Conservation (phyloP, 2,113 vertebrate species). For the Dromaius novaehollandiae region DNA sequence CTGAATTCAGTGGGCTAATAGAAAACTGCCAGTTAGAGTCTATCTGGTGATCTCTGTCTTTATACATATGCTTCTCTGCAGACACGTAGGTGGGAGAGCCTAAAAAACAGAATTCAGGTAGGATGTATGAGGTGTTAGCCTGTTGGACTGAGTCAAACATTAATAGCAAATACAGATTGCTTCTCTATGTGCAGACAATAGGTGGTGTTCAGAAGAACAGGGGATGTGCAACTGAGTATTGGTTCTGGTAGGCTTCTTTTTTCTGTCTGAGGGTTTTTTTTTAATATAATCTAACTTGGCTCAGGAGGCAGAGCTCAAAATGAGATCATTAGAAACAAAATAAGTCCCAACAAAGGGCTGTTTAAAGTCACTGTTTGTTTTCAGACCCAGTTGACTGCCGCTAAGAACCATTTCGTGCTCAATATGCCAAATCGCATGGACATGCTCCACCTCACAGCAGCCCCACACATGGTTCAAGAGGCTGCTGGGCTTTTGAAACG, state of each 20-base stretch:
- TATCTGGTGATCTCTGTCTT: conserved; percentile 54
- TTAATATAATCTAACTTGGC: conserved; percentile 4
- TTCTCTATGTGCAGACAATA: conserved; percentile 14
- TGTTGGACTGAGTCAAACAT: conserved; percentile 57
- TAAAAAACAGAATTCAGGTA: conserved; percentile 68
- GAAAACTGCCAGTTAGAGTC: conserved; percentile 44
- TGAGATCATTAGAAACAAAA: conserved; percentile 57
- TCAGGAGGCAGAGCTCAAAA: conserved; percentile 33
- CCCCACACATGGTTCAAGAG: conserved; percentile 56
- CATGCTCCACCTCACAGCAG: conserved; percentile 65
- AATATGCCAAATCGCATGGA: conserved; percentile 60
- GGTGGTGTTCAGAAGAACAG: conserved; percentile 13
- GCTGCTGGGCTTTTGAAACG: conserved; percentile 52
- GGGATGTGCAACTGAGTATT: not conserved
- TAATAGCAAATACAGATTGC: conserved; percentile 58
- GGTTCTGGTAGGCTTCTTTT: not conserved
- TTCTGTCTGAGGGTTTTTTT: not conserved
- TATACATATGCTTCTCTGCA: conserved; percentile 49
- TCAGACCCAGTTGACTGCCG: conserved; percentile 61
- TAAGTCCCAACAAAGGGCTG: conserved; percentile 56
- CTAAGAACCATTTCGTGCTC: conserved; percentile 61
- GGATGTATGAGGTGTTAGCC: conserved; percentile 63
- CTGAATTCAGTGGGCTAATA: conserved; percentile 57
- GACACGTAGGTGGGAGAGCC: conserved; percentile 61
- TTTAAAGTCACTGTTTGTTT: conserved; percentile 70